Conservation (phyloP, 1,140 invertebrate genomes). For the Drosophila trapezifrons region DNA sequence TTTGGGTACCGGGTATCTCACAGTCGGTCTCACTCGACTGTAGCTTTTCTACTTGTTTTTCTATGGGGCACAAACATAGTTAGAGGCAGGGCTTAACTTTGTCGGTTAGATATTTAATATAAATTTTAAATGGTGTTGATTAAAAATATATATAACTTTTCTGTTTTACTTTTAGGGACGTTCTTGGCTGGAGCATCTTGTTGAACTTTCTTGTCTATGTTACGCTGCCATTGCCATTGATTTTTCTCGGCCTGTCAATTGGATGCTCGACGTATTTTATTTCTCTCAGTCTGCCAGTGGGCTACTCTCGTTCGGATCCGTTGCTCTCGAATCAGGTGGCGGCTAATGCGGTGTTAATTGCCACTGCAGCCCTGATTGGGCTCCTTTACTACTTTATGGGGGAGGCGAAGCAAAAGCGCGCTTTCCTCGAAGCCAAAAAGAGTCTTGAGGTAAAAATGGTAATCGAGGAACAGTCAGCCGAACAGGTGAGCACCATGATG, state of each 20-base stretch:
- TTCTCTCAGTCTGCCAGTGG: slow-evolving; percentile 86
- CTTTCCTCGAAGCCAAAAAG: slow-evolving; percentile 95
- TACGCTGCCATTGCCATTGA: slow-evolving; percentile 90
- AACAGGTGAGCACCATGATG: slow-evolving; percentile 88
- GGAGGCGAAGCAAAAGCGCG: slow-evolving; percentile 93
- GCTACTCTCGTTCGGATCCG: slow-evolving; percentile 84
- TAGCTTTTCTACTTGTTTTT: too few relatives aligned
- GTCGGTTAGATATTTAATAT: too few relatives aligned
- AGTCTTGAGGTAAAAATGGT: slow-evolving; percentile 95
- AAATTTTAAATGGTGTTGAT: background rate
- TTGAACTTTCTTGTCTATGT: slow-evolving; percentile 94
- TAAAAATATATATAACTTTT: background rate
- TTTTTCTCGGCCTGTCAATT: slow-evolving; percentile 85
- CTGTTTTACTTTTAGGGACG: slow-evolving; percentile 52
- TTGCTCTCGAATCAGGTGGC: slow-evolving; percentile 76
- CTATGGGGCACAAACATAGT: too few relatives aligned
- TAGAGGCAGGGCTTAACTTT: too few relatives aligned
- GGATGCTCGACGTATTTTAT: slow-evolving; percentile 86
- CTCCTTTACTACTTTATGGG: slow-evolving; percentile 91
- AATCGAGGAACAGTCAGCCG: slow-evolving; percentile 96
- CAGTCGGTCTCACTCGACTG: too few relatives aligned
- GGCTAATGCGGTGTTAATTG: slow-evolving; percentile 89
- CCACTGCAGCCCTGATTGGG: slow-evolving; percentile 90
- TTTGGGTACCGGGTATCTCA: too few relatives aligned
- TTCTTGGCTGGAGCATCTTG: slow-evolving; percentile 91